Evolutionary conservation across 1,140 invertebrate species (phyloP).

Genomic region (Lordiphosa stackelbergi): DNA sequence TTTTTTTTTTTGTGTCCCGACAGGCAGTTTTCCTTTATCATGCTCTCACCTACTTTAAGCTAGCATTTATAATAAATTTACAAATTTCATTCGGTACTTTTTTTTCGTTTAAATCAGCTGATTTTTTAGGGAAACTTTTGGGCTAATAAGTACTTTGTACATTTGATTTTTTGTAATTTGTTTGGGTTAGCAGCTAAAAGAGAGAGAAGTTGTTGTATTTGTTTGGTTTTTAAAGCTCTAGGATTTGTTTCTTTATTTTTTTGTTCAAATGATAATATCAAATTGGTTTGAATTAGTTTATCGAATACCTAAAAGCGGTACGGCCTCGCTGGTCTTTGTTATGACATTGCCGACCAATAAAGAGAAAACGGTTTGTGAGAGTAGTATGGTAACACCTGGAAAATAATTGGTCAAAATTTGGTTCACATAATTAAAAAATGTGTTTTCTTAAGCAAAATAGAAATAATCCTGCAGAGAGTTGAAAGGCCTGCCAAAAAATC

Average conservation of each 20-base stretch:
- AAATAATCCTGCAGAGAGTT: background rate
- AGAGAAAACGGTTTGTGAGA: slow-evolving; percentile 99
- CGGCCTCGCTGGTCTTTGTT: slow-evolving; percentile 97
- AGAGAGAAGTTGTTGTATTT: slow-evolving; percentile 44
- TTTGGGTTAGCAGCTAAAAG: slow-evolving; percentile 63
- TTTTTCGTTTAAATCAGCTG: slow-evolving; percentile 28
- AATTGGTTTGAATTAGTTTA: slow-evolving; percentile 25
- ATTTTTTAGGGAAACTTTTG: slow-evolving; percentile 21
- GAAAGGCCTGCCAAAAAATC: background rate
- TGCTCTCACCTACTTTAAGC: slow-evolving; percentile 70
- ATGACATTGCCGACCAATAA: slow-evolving; percentile 97
- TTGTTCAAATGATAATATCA: slow-evolving; percentile 50
- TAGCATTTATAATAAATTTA: slow-evolving; percentile 57
- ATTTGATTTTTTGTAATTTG: slow-evolving; percentile 27
- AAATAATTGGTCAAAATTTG: slow-evolving; percentile 59
- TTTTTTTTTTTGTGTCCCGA: slow-evolving; percentile 32
- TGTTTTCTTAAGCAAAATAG: background rate
- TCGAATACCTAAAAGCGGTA: slow-evolving; percentile 94
- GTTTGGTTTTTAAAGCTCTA: slow-evolving; percentile 38
- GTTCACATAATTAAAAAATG: slow-evolving; percentile 19
- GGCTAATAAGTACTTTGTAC: slow-evolving; percentile 57
- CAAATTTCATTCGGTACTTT: slow-evolving; percentile 51
- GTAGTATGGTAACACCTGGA: slow-evolving; percentile 98
- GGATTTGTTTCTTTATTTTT: slow-evolving; percentile 31
- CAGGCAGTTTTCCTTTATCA: slow-evolving; percentile 31